Evolutionary conservation across 92 coral and sea anemone genomes (phyloP).

Genomic region (Epizoanthus illoricatus): DNA sequence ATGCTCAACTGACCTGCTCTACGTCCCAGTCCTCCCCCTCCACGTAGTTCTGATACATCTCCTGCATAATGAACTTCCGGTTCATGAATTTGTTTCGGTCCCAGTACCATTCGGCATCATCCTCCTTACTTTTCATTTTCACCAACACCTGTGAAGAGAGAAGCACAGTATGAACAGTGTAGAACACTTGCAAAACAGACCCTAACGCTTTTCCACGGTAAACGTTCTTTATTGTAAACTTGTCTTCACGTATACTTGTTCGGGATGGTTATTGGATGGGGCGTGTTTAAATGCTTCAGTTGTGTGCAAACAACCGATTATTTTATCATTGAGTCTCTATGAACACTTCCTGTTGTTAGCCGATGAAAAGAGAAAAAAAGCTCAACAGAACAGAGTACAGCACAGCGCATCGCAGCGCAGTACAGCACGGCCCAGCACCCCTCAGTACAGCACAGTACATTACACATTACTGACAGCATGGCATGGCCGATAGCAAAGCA

Average conservation of each 20-base stretch:
- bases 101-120: slow-evolving; percentile 91
- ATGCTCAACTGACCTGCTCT: slow-evolving; percentile 53
- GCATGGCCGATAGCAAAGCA: background rate
- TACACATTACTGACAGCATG: background rate
- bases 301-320: no score
- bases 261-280: background rate
- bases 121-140: slow-evolving; percentile 76
- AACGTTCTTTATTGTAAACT: no score
- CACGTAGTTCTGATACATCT: slow-evolving; percentile 87
- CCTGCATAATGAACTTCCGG: slow-evolving; percentile 90
- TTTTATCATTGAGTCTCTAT: no score
- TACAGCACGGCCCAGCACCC: background rate
- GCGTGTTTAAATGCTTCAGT: no score
- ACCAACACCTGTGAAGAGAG: slow-evolving; percentile 65
- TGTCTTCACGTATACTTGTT: background rate
- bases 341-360: no score
- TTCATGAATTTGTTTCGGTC: slow-evolving; percentile 86
- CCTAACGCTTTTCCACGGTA: background rate
- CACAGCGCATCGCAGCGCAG: background rate
- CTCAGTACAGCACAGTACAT: background rate
- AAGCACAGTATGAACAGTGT: background rate
- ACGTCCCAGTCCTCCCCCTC: slow-evolving; percentile 93
- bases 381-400: background rate
- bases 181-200: background rate
- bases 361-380: no score